phyloP scores from a whole-genome alignment of 1,140 invertebrate species.

The Ectropis grisescens region DNA sequence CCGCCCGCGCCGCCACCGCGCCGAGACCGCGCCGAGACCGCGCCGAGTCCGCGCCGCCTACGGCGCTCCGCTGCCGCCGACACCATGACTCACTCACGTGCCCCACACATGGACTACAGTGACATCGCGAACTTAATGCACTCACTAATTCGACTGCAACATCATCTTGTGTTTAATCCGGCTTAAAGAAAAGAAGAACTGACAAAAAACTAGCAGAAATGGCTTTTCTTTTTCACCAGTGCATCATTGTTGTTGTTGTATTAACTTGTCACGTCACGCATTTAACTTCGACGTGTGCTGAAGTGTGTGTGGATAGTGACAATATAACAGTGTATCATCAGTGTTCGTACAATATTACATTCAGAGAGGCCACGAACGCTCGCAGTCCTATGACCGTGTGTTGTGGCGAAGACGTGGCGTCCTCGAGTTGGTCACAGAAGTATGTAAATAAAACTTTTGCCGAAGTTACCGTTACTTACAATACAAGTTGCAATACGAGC shows the following conservation, averaged over 20 bases:
- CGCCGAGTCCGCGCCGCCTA: constrained; percentile 2
- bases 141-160: constrained; percentile 24
- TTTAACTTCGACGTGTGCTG: constrained; percentile 32
- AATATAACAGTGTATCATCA: constrained; percentile 26
- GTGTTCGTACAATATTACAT: constrained; percentile 43
- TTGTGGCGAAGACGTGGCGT: constrained; percentile 25
- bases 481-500: constrained; percentile 36
- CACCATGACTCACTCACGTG: constrained; percentile 32
- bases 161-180: constrained; percentile 44
- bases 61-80: constrained; percentile 19
- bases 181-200: constrained; percentile 29
- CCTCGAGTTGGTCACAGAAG: constrained; percentile 17
- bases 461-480: constrained; percentile 30
- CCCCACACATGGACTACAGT: constrained; percentile 18
- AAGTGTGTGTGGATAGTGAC: constrained; percentile 28
- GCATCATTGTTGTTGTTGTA: constrained; percentile 42
- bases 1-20: constrained; percentile 14
- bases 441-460: constrained; percentile 37
- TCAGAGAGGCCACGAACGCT: constrained; percentile 34
- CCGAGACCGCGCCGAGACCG: constrained; percentile 46
- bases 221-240: constrained; percentile 41
- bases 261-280: constrained; percentile 34
- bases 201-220: constrained; percentile 27
- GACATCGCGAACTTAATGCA: constrained; percentile 26
- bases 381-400: constrained; percentile 26